A percentile compares a stretch with the other conserved stretches of the same genome.
phyloP scores from a whole-genome alignment of 2,888 invertebrate species.

The Scaptomyza parva region DNA sequence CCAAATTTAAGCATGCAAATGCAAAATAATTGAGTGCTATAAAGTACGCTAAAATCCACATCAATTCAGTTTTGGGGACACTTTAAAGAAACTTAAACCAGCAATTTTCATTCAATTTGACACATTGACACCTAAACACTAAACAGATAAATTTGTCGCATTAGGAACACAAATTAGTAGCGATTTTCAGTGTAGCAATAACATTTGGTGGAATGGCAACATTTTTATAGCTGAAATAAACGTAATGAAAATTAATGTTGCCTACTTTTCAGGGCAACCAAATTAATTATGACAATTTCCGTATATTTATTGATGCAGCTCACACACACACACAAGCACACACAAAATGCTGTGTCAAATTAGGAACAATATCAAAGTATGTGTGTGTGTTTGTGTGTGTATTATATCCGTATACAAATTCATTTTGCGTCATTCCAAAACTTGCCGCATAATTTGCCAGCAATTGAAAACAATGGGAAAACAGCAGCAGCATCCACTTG shows the following conservation, averaged over 20 bases:
- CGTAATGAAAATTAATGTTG: conserved; percentile 44
- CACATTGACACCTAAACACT: too few species aligned
- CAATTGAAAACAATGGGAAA: conserved; percentile 26
- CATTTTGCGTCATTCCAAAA: conserved; percentile 34
- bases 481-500: conserved; percentile 32
- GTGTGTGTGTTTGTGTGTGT: neutral
- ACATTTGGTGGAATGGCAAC: conserved; percentile 1
- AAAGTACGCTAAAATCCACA: neutral
- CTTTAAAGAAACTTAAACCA: neutral
- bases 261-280: conserved; percentile 36
- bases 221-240: conserved; percentile 31
- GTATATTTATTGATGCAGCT: conserved; percentile 32
- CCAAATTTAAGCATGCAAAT: neutral
- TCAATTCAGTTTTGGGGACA: neutral
- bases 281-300: conserved; percentile 53
- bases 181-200: neutral
- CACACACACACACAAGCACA: neutral
- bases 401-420: conserved; percentile 4
- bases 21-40: neutral
- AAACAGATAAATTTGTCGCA: neutral
- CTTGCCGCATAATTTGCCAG: conserved; percentile 23
- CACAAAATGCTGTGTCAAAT: conserved; percentile 41
- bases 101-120: neutral
- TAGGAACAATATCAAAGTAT: conserved; percentile 10
- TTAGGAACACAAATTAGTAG: neutral